Evolutionary conservation across 2,888 invertebrate species (phyloP).

Genomic region (Kryphioiulus occultus): DNA sequence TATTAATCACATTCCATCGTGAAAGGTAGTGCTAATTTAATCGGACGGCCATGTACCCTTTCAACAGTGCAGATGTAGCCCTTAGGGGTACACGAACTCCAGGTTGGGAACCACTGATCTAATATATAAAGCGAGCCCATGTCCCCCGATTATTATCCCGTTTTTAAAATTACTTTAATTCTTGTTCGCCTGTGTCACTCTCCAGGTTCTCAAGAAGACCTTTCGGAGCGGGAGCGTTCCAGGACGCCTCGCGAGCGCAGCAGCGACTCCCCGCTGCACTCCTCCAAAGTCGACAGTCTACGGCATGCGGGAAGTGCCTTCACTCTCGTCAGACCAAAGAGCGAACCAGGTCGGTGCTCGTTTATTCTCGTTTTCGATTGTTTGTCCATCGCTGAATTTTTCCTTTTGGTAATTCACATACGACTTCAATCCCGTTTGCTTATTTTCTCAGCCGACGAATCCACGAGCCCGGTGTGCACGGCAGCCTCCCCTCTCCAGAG

Average conservation of each 20-base stretch:
- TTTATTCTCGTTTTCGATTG: conserved; percentile 54
- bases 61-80: no score
- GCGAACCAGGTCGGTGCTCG: conserved; percentile 72
- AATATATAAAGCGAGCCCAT: no score
- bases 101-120: no score
- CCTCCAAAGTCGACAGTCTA: conserved; percentile 55
- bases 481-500: conserved; percentile 84
- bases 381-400: conserved; percentile 52
- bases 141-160: no score
- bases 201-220: conserved; percentile 41
- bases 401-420: no score
- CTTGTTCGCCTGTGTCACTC: no score
- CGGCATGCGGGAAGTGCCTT: conserved; percentile 70
- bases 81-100: no score
- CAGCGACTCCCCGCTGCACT: conserved; percentile 49
- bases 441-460: conserved; percentile 75
- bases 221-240: conserved; percentile 40
- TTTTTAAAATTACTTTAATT: neutral
- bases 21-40: no score
- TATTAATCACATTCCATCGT: no score
- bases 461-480: conserved; percentile 69
- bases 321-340: conserved; percentile 84
- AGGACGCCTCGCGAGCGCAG: conserved; percentile 48
- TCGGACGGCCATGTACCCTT: no score
- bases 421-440: neutral